Percentiles rank a stretch among this genome's conserved stretches.
Conservation (phyloP, 2,888 invertebrate species). For the Catonia carolina region DNA sequence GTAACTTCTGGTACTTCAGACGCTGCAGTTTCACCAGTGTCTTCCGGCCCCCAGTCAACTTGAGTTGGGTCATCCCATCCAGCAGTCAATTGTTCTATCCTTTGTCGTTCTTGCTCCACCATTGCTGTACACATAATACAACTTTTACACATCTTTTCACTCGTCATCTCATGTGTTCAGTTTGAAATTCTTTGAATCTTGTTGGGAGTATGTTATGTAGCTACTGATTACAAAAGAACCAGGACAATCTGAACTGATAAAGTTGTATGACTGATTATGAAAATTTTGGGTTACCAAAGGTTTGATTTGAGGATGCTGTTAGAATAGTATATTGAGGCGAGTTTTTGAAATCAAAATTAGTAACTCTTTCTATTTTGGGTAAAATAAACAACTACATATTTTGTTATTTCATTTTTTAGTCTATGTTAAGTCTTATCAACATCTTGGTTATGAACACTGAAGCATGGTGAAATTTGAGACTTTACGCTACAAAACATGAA, state of each 20-base stretch:
- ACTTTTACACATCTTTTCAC: neutral
- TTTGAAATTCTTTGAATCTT: neutral
- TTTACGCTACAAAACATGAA: too few relatives aligned
- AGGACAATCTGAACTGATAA: neutral
- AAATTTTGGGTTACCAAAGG: too few relatives aligned
- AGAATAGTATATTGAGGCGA: too few relatives aligned
- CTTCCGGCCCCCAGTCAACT: constrained; percentile 67
- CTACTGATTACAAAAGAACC: neutral
- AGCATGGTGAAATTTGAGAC: too few relatives aligned
- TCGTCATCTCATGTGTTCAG: neutral
- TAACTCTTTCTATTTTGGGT: too few relatives aligned
- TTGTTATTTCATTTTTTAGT: too few relatives aligned
- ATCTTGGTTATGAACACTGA: too few relatives aligned
- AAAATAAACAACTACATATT: too few relatives aligned
- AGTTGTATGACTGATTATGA: too few relatives aligned
- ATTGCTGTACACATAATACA: constrained; percentile 46
- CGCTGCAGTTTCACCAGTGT: constrained; percentile 39
- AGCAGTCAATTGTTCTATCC: constrained; percentile 66
- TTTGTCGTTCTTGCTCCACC: constrained; percentile 63
- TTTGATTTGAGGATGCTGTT: too few relatives aligned
- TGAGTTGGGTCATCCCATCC: constrained; percentile 75
- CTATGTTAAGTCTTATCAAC: too few relatives aligned
- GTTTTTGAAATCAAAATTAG: too few relatives aligned
- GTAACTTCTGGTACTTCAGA: constrained; percentile 35
- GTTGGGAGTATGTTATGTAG: neutral